Conservation (phyloP, 2,113 vertebrate genomes). For the Henicopernis longicauda region DNA sequence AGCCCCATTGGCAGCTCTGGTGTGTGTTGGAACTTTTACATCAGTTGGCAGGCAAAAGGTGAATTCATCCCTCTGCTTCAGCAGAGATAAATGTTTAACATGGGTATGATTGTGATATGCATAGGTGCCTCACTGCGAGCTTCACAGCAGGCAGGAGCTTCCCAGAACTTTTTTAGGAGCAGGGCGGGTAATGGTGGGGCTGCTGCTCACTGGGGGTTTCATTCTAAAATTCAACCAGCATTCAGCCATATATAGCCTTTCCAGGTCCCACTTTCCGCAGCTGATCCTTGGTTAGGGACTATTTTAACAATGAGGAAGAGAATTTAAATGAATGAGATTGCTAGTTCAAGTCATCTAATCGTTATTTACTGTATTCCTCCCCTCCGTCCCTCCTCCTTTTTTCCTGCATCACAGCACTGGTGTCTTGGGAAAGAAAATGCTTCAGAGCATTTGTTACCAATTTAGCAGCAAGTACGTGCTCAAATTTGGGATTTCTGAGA, state of each 20-base stretch:
- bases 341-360: background rate
- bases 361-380: slow-evolving; percentile 25
- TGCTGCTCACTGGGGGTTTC: background rate
- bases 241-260: background rate
- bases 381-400: background rate
- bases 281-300: background rate
- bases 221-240: background rate
- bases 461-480: slow-evolving; percentile 63
- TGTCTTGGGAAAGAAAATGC: slow-evolving; percentile 39
- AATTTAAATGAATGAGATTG: background rate
- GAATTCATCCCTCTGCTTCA: background rate
- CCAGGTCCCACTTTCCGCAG: background rate
- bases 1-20: background rate
- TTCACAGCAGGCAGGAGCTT: background rate
- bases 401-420: background rate
- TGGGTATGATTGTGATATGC: background rate
- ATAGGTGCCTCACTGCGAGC: background rate
- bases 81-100: background rate
- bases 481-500: slow-evolving; percentile 42
- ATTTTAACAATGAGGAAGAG: background rate
- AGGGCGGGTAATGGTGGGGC: background rate
- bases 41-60: background rate
- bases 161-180: background rate
- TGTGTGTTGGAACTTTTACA: background rate
- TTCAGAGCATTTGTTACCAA: slow-evolving; percentile 67